Percentiles rank a stretch among this genome's conserved stretches.
These are phyloP conservation scores for Alauda arvensis DNA, from an alignment of 2,797 vertebrate genomes.

Conservation along the genomic window DNA sequence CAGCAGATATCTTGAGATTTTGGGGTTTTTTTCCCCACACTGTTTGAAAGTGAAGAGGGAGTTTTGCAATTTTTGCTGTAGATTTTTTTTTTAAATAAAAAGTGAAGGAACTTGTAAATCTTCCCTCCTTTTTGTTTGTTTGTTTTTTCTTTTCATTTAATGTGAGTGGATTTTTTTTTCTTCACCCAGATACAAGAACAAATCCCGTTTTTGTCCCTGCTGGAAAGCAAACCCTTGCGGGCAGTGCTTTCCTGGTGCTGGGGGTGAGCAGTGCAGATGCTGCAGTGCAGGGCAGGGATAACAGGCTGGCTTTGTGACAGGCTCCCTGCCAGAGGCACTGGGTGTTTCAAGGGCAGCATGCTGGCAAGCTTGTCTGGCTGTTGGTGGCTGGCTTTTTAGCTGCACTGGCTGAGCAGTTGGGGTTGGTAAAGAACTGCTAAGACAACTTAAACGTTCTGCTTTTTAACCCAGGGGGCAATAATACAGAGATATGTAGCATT, in stretches of 20 bases:
- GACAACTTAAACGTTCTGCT: slow-evolving; percentile 70
- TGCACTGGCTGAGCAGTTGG: slow-evolving; percentile 77
- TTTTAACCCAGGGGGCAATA: slow-evolving; percentile 72
- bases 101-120: background rate
- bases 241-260: slow-evolving; percentile 6
- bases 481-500: slow-evolving; percentile 71
- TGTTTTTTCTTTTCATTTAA: background rate
- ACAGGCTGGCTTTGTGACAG: slow-evolving; percentile 61
- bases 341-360: slow-evolving; percentile 79
- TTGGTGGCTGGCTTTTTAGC: slow-evolving; percentile 87
- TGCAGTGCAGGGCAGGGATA: slow-evolving; percentile 49
- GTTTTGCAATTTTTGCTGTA: background rate
- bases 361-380: slow-evolving; percentile 85
- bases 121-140: background rate
- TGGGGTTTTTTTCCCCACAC: background rate
- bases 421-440: slow-evolving; percentile 68
- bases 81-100: background rate
- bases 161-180: background rate
- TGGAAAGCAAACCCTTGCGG: slow-evolving; percentile 7
- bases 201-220: slow-evolving; percentile 23
- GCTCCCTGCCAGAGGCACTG: slow-evolving; percentile 62
- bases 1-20: background rate
- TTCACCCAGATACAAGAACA: background rate
- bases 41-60: background rate
- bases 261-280: slow-evolving; percentile 5